These are phyloP conservation scores for Urocynchramus pylzowi DNA, from an alignment of 2,113 vertebrate species.

Conservation along the genomic window DNA sequence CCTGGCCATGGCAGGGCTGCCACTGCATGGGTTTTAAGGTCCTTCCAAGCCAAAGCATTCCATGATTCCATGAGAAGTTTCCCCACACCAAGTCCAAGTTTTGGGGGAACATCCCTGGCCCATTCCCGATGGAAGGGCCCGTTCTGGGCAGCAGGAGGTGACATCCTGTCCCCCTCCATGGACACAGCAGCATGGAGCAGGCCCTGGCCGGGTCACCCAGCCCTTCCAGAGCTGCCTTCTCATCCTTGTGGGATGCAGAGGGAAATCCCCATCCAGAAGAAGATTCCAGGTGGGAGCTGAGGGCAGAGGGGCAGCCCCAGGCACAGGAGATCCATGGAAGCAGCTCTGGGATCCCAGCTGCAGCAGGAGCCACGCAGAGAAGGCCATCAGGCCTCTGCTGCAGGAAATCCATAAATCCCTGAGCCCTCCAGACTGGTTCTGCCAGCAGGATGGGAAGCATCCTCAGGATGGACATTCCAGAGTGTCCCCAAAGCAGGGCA, in stretches of 20 bases:
- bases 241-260: fast-evolving
- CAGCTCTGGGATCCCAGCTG: not conserved
- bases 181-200: fast-evolving
- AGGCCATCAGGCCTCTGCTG: not conserved
- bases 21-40: fast-evolving
- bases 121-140: fast-evolving
- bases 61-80: fast-evolving
- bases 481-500: fast-evolving
- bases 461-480: not conserved
- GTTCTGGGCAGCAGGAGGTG: not conserved
- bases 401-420: not conserved
- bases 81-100: fast-evolving
- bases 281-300: not conserved
- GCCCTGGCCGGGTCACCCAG: not conserved
- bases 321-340: not conserved
- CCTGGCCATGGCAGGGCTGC: not conserved
- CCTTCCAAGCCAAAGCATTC: not conserved
- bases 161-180: fast-evolving
- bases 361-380: not conserved
- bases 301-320: not conserved
- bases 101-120: not conserved
- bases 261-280: fast-evolving
- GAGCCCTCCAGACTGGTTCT: not conserved
- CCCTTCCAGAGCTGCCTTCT: no score
- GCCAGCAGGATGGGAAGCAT: not conserved